Base-by-base conservation (phyloP, 2,888 invertebrate species). In the Morinoia aosen region DNA sequence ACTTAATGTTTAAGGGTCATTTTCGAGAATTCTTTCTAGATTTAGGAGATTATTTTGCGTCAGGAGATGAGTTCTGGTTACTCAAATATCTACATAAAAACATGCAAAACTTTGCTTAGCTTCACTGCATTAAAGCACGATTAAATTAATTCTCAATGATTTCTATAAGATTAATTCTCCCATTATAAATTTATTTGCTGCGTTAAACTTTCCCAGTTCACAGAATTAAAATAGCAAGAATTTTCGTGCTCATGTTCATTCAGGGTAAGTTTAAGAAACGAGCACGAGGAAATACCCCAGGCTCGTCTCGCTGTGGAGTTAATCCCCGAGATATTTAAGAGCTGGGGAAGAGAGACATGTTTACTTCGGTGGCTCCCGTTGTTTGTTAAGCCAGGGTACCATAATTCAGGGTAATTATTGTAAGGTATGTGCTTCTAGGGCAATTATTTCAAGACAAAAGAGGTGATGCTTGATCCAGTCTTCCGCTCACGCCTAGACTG, bases 341-440 rank as follows among this genome's bases (percentile, higher is more conserved):
- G 90, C 40, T 40, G 40, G 90, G 12, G 14, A 19, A 90, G 19
- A 48, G 40, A 16, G 90, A 90, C 90, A 90, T 90, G 90, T 90
- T 90, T 90, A 90, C 90, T 90, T 39, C 48, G 40, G 90, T 40
- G 90, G 40, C 90, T 10, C 40, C 40, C 39, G 40, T 57, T 93
- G 93, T 93, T 93, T 8, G 8, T n/a, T 93, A 93, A 93, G 56
- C 93, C 93, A 48, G 12, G 93, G 57, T 19, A 48, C 48, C 56
- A 58, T 57, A 33, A 93, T 57, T 93, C 48, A 93, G 57, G 93
- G 93, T 93, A 93, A 93, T 93, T 93, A 93, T 56, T 33, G 58
- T 93, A 48, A 93, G 93, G 57, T 93, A 93, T 93, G 90, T 39
- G 90, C 25, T 33, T 76, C 25, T 76, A 33, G 57, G 93, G 93